phyloP scores from a whole-genome alignment of 2,797 vertebrate species.

The Enteromius mattozi region DNA sequence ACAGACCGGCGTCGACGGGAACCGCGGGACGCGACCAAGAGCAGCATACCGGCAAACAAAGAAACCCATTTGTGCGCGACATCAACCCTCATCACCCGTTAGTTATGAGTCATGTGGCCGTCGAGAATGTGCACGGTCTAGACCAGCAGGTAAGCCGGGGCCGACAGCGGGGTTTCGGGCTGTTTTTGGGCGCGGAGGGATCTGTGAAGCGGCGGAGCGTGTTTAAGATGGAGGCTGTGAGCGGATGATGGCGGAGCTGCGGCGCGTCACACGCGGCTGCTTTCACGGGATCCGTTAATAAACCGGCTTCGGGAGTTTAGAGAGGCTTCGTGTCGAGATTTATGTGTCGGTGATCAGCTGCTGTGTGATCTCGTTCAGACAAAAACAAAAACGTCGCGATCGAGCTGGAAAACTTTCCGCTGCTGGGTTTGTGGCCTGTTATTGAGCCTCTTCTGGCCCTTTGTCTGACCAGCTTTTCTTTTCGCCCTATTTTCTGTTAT shows the following conservation, averaged over 20 bases:
- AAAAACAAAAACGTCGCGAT: background rate
- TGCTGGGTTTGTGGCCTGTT: background rate
- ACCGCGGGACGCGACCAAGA: slow-evolving; percentile 43
- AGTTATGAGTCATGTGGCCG: slow-evolving; percentile 99
- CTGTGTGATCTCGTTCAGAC: background rate
- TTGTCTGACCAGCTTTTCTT: background rate
- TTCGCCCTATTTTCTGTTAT: rapidly evolving
- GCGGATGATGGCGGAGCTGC: slow-evolving; percentile 58
- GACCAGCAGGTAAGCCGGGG: slow-evolving; percentile 93
- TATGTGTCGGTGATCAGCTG: too few relatives aligned
- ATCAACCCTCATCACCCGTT: slow-evolving; percentile 85
- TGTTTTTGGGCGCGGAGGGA: background rate
- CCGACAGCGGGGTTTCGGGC: slow-evolving; percentile 40
- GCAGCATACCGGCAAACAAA: slow-evolving; percentile 78
- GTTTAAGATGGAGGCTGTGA: slow-evolving; percentile 75
- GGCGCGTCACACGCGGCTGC: slow-evolving; percentile 24
- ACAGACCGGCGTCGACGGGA: slow-evolving; percentile 35
- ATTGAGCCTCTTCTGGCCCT: background rate
- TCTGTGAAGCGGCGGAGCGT: slow-evolving; percentile 21
- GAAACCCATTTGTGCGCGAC: slow-evolving; percentile 75
- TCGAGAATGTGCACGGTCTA: slow-evolving; percentile 98
- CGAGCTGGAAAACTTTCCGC: background rate
- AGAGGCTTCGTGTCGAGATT: rapidly evolving
- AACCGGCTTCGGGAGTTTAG: too few relatives aligned
- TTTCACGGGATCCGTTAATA: background rate